Percentiles rank a stretch among this genome's conserved stretches.
phyloP scores from a whole-genome alignment of 2,113 vertebrate species.

The Plestiodon gilberti region DNA sequence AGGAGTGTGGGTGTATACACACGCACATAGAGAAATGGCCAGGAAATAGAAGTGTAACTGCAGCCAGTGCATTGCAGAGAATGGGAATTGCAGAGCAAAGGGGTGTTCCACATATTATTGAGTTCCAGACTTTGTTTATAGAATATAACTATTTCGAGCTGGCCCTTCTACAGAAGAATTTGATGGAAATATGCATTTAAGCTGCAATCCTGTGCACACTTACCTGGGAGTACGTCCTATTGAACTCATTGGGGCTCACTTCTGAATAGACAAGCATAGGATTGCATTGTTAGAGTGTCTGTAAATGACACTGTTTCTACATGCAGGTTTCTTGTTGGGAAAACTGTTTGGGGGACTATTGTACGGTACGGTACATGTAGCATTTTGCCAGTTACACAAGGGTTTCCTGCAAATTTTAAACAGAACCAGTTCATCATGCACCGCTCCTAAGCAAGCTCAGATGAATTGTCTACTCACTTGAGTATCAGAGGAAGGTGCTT shows the following conservation, averaged over 20 bases:
- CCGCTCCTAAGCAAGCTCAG: neutral
- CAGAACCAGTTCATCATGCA: neutral
- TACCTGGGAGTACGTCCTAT: neutral
- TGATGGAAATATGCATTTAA: too few species aligned
- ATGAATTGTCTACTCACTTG: neutral
- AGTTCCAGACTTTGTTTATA: too few species aligned
- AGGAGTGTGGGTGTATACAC: too few species aligned
- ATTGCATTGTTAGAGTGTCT: too few species aligned
- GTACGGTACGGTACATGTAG: too few species aligned
- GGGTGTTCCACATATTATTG: neutral
- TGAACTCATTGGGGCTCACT: neutral
- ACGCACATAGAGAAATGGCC: too few species aligned
- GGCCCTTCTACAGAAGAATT: neutral
- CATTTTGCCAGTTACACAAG: neutral
- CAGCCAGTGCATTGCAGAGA: too few species aligned
- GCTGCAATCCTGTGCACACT: neutral
- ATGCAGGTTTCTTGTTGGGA: neutral
- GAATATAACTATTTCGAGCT: neutral
- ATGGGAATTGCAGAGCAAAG: neutral
- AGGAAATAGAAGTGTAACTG: neutral
- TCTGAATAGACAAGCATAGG: too few species aligned
- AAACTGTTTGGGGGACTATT: neutral
- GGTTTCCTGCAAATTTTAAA: neutral
- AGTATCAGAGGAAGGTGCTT: neutral
- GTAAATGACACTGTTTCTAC: neutral